A percentile compares a stretch with the other conserved stretches of the same genome.
Evolutionary conservation across 2,888 invertebrate species (phyloP).

Genomic region (Protophormia terraenovae): DNA sequence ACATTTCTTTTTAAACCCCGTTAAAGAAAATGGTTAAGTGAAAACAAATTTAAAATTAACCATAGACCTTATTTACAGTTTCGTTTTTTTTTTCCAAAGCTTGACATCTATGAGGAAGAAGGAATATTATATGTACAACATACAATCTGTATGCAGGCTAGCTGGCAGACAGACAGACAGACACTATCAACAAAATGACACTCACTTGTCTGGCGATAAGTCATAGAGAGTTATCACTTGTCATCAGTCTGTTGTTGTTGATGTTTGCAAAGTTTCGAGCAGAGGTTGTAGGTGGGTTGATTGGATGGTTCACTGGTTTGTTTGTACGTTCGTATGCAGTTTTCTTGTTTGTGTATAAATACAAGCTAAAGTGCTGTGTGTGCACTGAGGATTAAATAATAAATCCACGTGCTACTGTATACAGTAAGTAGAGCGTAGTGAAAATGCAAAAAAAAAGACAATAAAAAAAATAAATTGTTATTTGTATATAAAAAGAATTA

Average conservation of each 20-base stretch:
- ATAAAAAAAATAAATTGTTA: not conserved
- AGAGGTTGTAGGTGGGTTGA: slow-evolving; percentile 56
- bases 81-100: not conserved
- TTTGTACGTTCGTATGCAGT: slow-evolving; percentile 4
- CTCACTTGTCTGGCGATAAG: slow-evolving; percentile 62
- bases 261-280: not conserved
- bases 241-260: slow-evolving; percentile 38
- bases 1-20: slow-evolving; percentile 11
- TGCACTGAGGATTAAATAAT: slow-evolving; percentile 56
- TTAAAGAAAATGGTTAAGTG: not conserved
- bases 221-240: slow-evolving; percentile 59
- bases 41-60: slow-evolving; percentile 28
- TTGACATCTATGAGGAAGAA: slow-evolving; percentile 24
- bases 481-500: not conserved
- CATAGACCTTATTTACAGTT: slow-evolving; percentile 31
- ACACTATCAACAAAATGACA: slow-evolving; percentile 59
- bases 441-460: slow-evolving; percentile 7
- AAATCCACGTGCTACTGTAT: slow-evolving; percentile 66
- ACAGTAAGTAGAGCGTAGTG: slow-evolving; percentile 53
- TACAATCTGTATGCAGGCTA: not conserved
- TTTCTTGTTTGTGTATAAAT: not conserved
- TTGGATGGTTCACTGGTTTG: slow-evolving; percentile 31
- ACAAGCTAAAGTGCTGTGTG: slow-evolving; percentile 16
- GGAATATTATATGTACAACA: not conserved
- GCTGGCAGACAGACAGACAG: not conserved